Evolutionary conservation across 2,888 invertebrate species (phyloP).

Genomic region (Megalurothrips usitatus): DNA sequence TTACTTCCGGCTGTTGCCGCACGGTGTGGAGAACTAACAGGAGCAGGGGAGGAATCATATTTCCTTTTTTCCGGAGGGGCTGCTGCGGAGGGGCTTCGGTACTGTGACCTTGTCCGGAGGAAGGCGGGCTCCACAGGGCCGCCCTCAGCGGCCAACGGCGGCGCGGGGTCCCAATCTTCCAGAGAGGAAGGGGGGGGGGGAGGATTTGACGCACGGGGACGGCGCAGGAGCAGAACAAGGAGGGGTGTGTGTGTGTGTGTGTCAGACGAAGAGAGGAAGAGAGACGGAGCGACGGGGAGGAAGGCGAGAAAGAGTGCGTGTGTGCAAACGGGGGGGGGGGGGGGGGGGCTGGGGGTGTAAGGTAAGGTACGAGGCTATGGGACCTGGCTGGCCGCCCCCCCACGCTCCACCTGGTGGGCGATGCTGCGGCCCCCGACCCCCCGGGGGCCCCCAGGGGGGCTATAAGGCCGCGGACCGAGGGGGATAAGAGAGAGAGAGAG

Average conservation of each 20-base stretch:
- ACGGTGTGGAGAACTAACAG: no score
- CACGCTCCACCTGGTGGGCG: no score
- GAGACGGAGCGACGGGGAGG: neutral
- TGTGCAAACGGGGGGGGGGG: conserved; percentile 32
- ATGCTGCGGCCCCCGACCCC: no score
- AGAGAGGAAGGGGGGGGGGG: neutral
- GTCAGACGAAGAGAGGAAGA: neutral
- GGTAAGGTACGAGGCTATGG: conserved; percentile 37
- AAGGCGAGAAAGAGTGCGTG: neutral
- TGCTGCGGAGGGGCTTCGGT: no score
- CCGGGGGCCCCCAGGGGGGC: no score
- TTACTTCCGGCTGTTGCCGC: no score
- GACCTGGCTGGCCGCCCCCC: no score
- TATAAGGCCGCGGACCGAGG: no score
- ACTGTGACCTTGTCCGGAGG: neutral
- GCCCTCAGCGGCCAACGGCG: neutral
- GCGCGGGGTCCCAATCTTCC: neutral
- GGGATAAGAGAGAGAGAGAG: conserved; percentile 11
- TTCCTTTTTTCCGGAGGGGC: no score
- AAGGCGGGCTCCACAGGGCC: neutral
- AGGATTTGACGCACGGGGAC: neutral
- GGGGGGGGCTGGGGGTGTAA: conserved; percentile 32
- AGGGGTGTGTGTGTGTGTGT: no score
- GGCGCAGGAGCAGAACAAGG: neutral
- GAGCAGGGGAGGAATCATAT: no score